Base-by-base conservation (phyloP, 2,888 invertebrate genomes). In the Yponomeuta plumbellus region DNA sequence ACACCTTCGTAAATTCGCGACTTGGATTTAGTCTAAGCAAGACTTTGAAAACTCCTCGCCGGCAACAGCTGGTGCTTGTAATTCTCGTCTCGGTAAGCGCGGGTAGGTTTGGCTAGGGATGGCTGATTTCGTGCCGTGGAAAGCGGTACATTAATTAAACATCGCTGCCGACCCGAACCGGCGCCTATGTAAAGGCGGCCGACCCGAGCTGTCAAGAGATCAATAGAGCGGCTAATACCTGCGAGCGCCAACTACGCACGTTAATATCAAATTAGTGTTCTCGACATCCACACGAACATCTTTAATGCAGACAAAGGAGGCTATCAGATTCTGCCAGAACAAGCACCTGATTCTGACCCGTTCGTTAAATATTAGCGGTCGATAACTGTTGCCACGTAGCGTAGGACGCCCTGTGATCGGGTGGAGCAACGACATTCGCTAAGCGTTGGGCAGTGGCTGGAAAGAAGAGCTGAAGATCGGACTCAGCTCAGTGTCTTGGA, bases 201-300 rank as follows among this genome's bases (percentile, higher is more conserved):
- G 44, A 52, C 44, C 44, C 44, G 44, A 52, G 17, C 44, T 52
- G 44, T 52, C 44, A 17, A 52, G 44, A 52, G 44, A 52, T 52
- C 44, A 52, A 52, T 52, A 17, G 44, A 17, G 44, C 17, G 44
- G 17, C 3, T 52, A 17, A 52, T 52, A 17, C 34, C 8, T 5
- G 34, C 34, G 34, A 34, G 17, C 44, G 44, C 4, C 13, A 8
- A 52, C 44, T 17, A 8, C 44, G 44, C 44, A 52, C 44, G 44
- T 52, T 13, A 52, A 52, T 52, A 52, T 52, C 44, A 52, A 52
- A 52, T 52, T 52, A 52, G 44, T 52, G 44, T 5, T 52, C 44
- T 52, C 44, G 44, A 52, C 44, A 52, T 52, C 44, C 17, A 52
- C 44, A 52, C 44, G 44, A 52, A 52, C 44, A 52, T 52, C 44